Base-by-base conservation (phyloP, 2,888 invertebrate genomes). In the Arge pagana region DNA sequence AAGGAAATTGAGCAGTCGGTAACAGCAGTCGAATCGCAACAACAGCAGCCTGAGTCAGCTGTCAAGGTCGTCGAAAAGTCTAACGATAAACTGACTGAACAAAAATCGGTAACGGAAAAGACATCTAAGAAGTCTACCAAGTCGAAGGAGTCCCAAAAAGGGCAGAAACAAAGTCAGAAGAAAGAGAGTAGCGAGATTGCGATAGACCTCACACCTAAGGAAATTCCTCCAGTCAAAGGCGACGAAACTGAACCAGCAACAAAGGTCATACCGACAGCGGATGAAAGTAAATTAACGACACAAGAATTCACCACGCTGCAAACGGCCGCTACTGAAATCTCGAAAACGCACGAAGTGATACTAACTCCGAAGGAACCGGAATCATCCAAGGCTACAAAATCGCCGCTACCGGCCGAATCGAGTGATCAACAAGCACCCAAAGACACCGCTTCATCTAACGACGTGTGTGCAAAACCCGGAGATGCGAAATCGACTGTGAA, bases 41-140 rank as follows among this genome's bases (percentile, higher is more conserved):
- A 31, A 16, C 45, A 33, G 16, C 16, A 31, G 4, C 3, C 16
- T 10, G 26, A 40, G 23, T 23, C 16, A 6, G 10, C 26, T 10
- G 15, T 16, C 4, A 40, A 40, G 6, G 10, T 26, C 24, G 24
- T 11, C 10, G 11, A 30, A 7, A 16, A 45, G 35, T 15, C 28
- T n/a, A n/a, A 26, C 2, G n/a, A 21, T 16, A 45, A 45, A 11
- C 8, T 6, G 4, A 33, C 21, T 4, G 45, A 45, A 4, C 2
- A 18, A 23, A 45, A 33, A 31, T 21, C 8, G 15, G 7, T 24
- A 16, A 35, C 13, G 24, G 16, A 45, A 35, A 3, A 19, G 8
- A 31, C 31, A 23, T 33, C 33, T n/a, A 45, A 45, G 16, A 45
- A 33, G 23, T 33, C 45, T n/a, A 11, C 45, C 10, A 45, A 45